phyloP scores from a whole-genome alignment of 2,113 vertebrate species.

The Scalopus aquaticus region DNA sequence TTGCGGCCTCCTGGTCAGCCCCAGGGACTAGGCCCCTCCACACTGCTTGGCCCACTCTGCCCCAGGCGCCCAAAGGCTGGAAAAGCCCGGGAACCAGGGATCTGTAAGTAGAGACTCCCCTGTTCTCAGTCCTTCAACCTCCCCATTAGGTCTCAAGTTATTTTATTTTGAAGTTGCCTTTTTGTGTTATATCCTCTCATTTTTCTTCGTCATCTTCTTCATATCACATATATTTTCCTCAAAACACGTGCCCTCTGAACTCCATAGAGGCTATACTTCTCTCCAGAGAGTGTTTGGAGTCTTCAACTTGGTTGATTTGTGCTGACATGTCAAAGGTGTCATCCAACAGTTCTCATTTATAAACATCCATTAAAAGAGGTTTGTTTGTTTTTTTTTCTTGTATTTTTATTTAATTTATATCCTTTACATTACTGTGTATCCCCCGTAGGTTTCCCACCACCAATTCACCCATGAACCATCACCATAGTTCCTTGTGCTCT shows the following conservation, averaged over 20 bases:
- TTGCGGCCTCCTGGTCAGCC: slow-evolving; percentile 88
- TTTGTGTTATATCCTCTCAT: slow-evolving; percentile 46
- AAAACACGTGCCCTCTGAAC: slow-evolving; percentile 86
- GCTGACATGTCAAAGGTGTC: slow-evolving; percentile 91
- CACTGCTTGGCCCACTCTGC: slow-evolving; percentile 66
- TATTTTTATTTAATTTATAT: too few species aligned
- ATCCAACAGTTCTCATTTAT: slow-evolving; percentile 89
- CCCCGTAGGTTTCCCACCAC: too few species aligned
- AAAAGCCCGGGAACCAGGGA: slow-evolving; percentile 76
- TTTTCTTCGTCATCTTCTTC: slow-evolving; percentile 77
- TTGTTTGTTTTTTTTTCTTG: too few species aligned
- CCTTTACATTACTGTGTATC: too few species aligned
- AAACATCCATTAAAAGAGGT: slow-evolving; percentile 86
- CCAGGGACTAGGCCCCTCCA: slow-evolving; percentile 72
- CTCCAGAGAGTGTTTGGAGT: slow-evolving; percentile 90
- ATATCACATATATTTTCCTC: slow-evolving; percentile 74
- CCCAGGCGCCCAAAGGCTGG: slow-evolving; percentile 73
- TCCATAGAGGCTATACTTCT: slow-evolving; percentile 88
- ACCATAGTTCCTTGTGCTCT: too few species aligned
- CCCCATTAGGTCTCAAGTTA: slow-evolving; percentile 82
- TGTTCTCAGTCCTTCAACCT: slow-evolving; percentile 85
- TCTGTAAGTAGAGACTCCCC: slow-evolving; percentile 84
- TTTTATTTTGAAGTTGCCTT: slow-evolving; percentile 83
- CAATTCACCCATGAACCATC: too few species aligned
- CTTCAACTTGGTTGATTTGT: slow-evolving; percentile 90